These are phyloP conservation scores for Alauda arvensis DNA, from an alignment of 2,797 vertebrate species.

Conservation along the genomic window DNA sequence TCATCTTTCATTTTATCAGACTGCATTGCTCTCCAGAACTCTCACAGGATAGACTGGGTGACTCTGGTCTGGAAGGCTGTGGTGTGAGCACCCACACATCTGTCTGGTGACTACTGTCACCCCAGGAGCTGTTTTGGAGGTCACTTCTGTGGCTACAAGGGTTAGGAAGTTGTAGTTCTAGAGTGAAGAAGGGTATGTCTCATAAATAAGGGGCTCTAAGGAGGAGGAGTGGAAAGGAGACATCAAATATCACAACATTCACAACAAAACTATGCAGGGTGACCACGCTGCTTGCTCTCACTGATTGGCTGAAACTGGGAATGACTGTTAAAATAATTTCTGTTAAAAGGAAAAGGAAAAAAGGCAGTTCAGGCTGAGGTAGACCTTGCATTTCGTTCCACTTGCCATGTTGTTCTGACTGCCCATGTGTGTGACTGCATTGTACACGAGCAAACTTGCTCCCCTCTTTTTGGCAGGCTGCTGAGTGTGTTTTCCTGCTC, in stretches of 20 bases:
- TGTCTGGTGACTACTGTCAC: neutral
- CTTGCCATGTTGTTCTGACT: neutral
- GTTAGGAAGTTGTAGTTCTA: neutral
- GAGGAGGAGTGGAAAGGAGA: neutral
- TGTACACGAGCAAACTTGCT: rapidly evolving
- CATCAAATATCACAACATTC: neutral
- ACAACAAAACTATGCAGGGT: neutral
- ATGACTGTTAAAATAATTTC: neutral
- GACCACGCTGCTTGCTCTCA: neutral
- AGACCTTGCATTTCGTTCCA: neutral
- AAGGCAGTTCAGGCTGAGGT: neutral
- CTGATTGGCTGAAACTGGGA: neutral
- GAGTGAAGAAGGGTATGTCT: neutral
- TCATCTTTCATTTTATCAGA: neutral
- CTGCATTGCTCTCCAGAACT: neutral
- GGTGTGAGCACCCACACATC: neutral
- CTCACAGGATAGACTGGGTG: neutral
- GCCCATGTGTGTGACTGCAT: rapidly evolving
- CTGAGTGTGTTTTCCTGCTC: neutral
- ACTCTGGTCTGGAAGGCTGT: neutral
- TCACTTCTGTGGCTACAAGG: neutral
- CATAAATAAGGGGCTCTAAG: neutral
- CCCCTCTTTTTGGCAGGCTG: neutral
- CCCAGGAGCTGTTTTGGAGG: neutral
- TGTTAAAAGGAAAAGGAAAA: neutral